These are phyloP conservation scores for Chiloscyllium punctatum DNA, from an alignment of 2,797 vertebrate species.

Conservation along the genomic window DNA sequence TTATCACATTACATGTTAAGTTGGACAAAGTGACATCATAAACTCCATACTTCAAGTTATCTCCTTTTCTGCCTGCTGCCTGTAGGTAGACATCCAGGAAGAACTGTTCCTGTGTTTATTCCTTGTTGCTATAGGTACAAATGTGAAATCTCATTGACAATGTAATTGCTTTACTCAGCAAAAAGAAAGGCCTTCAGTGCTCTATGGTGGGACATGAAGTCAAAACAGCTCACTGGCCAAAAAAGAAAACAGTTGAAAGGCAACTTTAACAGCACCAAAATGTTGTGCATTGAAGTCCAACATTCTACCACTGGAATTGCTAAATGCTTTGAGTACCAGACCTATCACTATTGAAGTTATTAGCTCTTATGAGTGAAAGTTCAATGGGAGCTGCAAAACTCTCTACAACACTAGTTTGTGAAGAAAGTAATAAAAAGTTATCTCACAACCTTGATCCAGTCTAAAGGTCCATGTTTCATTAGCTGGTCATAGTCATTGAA, in stretches of 20 bases:
- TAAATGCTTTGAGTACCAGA: background rate
- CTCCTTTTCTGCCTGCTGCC: background rate
- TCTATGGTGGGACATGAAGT: background rate
- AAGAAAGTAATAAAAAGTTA: background rate
- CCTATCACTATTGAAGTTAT: background rate
- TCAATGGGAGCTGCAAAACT: background rate
- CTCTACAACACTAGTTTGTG: background rate
- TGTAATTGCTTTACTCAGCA: background rate
- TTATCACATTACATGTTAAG: background rate
- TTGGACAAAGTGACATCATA: background rate
- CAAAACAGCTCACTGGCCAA: background rate
- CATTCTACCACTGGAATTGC: background rate
- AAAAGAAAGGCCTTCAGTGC: background rate
- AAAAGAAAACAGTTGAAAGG: background rate
- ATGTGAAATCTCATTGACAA: background rate
- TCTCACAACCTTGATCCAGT: background rate
- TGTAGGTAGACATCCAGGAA: background rate
- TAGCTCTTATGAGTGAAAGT: background rate
- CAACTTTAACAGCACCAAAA: background rate
- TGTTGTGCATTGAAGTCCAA: background rate
- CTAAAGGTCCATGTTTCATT: background rate
- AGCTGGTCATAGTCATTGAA: background rate
- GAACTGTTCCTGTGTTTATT: background rate
- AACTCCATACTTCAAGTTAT: background rate
- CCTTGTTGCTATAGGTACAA: background rate